phyloP scores from a whole-genome alignment of 2,888 invertebrate species.

The Melolontha melolontha region DNA sequence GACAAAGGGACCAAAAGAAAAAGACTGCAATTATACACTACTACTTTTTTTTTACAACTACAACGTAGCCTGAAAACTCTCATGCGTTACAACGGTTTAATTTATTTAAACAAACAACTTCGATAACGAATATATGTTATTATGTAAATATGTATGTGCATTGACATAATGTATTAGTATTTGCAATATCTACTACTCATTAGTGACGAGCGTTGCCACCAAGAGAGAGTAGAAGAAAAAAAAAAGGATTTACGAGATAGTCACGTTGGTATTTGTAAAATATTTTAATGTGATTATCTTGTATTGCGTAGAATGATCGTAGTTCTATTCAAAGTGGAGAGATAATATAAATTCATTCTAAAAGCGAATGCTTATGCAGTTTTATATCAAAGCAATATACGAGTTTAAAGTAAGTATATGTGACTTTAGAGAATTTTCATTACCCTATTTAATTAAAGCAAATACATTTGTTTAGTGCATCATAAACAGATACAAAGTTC shows the following conservation, averaged over 20 bases:
- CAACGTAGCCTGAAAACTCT: no score
- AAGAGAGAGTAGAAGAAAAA: conserved; percentile 1
- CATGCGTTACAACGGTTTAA: no score
- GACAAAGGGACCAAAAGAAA: no score
- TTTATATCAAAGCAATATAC: conserved; percentile 43
- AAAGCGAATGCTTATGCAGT: conserved; percentile 45
- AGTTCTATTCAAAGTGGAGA: conserved; percentile 44
- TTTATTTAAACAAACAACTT: no score
- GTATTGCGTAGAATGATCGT: conserved; percentile 33
- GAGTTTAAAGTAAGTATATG: conserved; percentile 44
- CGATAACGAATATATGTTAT: no score
- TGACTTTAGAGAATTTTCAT: conserved; percentile 51
- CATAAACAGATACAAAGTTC: conserved; percentile 4
- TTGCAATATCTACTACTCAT: no score
- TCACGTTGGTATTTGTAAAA: conserved; percentile 24
- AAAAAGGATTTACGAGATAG: background rate
- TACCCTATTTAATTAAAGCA: conserved; percentile 45
- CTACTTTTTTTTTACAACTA: no score
- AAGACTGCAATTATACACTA: no score
- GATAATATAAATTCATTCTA: conserved; percentile 48
- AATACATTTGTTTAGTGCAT: conserved; percentile 17
- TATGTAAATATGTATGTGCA: no score
- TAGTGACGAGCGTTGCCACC: conserved; percentile 1
- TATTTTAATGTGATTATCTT: conserved; percentile 37
- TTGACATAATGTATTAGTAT: no score